phyloP scores from a whole-genome alignment of 2,797 vertebrate genomes.

The Danio albolineatus region DNA sequence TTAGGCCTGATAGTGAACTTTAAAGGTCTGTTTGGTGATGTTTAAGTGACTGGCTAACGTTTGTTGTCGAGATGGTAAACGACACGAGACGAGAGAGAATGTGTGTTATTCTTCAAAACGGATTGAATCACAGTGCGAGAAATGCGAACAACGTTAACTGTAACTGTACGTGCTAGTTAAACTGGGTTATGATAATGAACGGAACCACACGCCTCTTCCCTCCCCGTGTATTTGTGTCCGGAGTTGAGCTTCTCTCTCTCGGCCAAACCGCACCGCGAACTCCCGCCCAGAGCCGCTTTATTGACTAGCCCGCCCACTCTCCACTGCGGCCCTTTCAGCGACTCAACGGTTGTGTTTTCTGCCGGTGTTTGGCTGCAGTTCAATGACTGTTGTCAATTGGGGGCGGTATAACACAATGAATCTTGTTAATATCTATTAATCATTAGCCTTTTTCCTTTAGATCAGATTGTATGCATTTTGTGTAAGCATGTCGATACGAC shows the following conservation, averaged over 20 bases:
- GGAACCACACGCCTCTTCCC: conserved; percentile 40
- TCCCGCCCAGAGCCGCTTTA: conserved; percentile 51
- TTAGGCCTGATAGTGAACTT: conserved; percentile 24
- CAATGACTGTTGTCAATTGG: neutral
- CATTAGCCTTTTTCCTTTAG: neutral
- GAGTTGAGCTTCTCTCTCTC: conserved; percentile 49
- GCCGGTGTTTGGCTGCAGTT: conserved; percentile 14
- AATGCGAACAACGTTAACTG: neutral
- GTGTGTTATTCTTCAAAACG: conserved; percentile 34
- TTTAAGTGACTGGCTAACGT: conserved; percentile 37
- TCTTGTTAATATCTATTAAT: too few relatives aligned
- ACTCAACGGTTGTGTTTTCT: conserved; percentile 4
- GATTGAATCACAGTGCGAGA: neutral
- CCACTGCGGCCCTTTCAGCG: conserved; percentile 35
- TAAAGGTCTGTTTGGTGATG: conserved; percentile 29
- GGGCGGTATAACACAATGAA: neutral
- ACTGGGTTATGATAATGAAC: neutral
- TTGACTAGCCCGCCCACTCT: conserved; percentile 49
- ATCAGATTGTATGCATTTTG: neutral
- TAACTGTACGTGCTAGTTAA: neutral
- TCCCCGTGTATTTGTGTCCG: conserved; percentile 48
- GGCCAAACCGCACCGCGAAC: conserved; percentile 52
- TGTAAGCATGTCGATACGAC: neutral
- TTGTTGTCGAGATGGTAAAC: conserved; percentile 33
- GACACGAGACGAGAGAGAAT: neutral